Conservation (phyloP, 2,888 invertebrate genomes). For the Tenthredo scrophulariae region DNA sequence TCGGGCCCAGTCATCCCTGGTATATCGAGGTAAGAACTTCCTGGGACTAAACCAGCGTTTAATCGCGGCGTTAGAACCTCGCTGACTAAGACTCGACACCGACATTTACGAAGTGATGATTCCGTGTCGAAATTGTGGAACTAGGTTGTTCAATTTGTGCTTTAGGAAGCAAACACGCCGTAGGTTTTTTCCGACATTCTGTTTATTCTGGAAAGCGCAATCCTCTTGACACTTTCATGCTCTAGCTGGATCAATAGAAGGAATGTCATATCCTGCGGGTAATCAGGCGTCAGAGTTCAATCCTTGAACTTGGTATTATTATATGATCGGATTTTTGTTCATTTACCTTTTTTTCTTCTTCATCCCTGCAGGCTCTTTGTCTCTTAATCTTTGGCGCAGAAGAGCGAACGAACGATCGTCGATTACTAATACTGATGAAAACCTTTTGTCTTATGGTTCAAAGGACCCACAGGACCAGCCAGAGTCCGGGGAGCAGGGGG, state of each 20-base stretch:
- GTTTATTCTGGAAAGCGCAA: not conserved
- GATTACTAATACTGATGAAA: not conserved
- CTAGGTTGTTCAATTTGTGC: too few species aligned
- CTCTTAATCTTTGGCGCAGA: not conserved
- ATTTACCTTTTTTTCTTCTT: not conserved
- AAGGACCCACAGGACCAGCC: constrained; percentile 59
- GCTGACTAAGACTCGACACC: too few species aligned
- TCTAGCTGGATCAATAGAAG: constrained; percentile 10
- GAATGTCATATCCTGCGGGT: not conserved
- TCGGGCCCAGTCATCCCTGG: constrained; percentile 65
- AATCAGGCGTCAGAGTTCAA: not conserved
- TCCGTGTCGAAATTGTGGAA: not conserved
- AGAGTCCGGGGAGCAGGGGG: constrained; percentile 71
- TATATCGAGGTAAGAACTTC: constrained; percentile 69
- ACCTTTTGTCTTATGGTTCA: not conserved
- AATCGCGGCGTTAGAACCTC: not conserved
- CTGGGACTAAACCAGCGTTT: not conserved
- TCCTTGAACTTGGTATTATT: constrained; percentile 1
- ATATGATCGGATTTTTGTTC: not conserved
- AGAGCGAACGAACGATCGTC: not conserved
- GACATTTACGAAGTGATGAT: not conserved
- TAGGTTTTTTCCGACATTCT: not conserved
- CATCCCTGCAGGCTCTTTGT: not conserved
- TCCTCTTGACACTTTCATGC: constrained; percentile 7
- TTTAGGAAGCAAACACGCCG: too few species aligned